Evolutionary conservation across 2,113 vertebrate genomes (phyloP).

Genomic region (Geococcyx californianus): DNA sequence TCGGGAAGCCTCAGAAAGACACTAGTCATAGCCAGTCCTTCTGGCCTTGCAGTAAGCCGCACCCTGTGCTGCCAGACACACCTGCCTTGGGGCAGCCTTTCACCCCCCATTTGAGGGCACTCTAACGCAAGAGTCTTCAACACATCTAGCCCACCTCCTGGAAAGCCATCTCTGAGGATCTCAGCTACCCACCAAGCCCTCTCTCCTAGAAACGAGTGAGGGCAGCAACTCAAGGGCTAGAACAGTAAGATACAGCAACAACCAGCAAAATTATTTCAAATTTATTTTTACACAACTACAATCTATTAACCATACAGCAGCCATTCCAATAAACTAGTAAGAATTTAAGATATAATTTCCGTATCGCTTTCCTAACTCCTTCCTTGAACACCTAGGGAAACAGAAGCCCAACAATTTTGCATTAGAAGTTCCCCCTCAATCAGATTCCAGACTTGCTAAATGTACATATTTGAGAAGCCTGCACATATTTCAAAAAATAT

Average conservation of each 20-base stretch:
- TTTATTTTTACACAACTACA: neutral
- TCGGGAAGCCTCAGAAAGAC: neutral
- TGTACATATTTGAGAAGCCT: neutral
- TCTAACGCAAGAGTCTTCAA: neutral
- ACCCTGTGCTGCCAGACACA: fast-evolving
- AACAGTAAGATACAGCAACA: fast-evolving
- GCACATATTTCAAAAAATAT: neutral
- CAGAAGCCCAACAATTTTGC: neutral
- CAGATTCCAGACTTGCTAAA: neutral
- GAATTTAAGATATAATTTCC: neutral
- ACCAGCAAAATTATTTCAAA: neutral
- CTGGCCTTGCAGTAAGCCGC: fast-evolving
- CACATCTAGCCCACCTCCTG: fast-evolving
- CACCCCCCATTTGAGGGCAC: neutral
- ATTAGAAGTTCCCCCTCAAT: neutral
- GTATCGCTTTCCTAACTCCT: neutral
- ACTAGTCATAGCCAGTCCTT: neutral
- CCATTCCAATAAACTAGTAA: neutral
- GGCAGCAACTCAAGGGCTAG: neutral
- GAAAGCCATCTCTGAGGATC: neutral
- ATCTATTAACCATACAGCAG: fast-evolving
- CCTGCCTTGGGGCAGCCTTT: neutral
- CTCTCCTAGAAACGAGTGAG: fast-evolving
- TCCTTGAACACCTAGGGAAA: neutral
- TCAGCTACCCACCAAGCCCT: neutral